Base-by-base conservation (phyloP, 1,140 invertebrate species). In the Pemphigus obesinymphae region DNA sequence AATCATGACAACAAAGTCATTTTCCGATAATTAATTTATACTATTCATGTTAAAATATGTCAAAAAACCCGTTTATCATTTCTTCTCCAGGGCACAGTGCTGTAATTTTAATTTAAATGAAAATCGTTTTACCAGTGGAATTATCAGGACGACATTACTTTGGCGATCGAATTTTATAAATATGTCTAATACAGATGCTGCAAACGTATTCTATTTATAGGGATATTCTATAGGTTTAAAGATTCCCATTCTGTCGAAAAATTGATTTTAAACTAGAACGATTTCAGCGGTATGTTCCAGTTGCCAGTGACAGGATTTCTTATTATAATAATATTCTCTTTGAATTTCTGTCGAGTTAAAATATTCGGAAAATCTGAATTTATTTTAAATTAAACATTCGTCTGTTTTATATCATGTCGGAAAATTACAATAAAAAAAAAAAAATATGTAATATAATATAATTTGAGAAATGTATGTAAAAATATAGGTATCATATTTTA, bases 131-230 rank as follows among this genome's bases (percentile, higher is more conserved):
- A 26, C 23, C 10, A n/a, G 23, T 29, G 1, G 5, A 61, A 31
- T 61, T 31, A 31, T n/a, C n/a, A n/a, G 29, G 15, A 6, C 29
- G 29, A 26, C 15, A 4, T 61, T 15, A 4, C 6, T 15, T 13
- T 61, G 17, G 29, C 29, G 29, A 61, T 61, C 58, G 15, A 61
- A 61, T 61, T 61, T 61, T 61, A 61, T 61, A 61, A 61, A 61
- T 61, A 61, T 61, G 58, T 61, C 58, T 61, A 31, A 61, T 61
- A 61, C 58, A 61, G 58, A 61, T 61, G 58, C 58, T 6, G 26
- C 58, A 31, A 61, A 61, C 55, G 26, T 61, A 61, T 61, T 13
- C 58, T 61, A 61, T 61, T 61, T n/a, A n/a, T n/a, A n/a, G n/a
- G n/a, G n/a, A n/a, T n/a, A n/a, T n/a, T n/a, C 15, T 61, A 29